Evolutionary conservation across 2,888 invertebrate species (phyloP), one percentile per base, ranked within the genome.

Genomic region (Mimachlamys varia): DNA sequence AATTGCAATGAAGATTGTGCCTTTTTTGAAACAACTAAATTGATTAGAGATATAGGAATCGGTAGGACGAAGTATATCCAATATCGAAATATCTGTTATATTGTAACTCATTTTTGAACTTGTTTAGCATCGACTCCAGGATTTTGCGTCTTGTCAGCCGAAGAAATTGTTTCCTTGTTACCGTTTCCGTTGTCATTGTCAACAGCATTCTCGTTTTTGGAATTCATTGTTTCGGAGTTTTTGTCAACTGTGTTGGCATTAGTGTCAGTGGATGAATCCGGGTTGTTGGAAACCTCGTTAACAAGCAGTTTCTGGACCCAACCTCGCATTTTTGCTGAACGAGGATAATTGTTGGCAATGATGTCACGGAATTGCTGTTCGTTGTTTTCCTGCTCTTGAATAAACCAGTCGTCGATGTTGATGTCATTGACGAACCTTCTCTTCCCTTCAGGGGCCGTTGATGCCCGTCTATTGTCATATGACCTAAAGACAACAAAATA

Each of bases 341-440:
- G 76, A 76, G 76, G 76, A 33, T 76, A 76, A 33, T 76, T 76
- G 27, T 33, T 33, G 33, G 22, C 27, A 76, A 76, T 22, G 5
- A 76, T 33, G 27, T 76, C 76, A 33, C 76, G 76, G 33, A 76
- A 76, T 76, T 76, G 13, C 33, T 33, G 27, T 33, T 76, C 33
- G 22, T 76, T 76, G 10, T 76, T 27, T 33, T 27, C 76, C 33
- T 76, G 76, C 27, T 76, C 76, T 15, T 76, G 27, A 0, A 76
- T 76, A 12, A 76, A 76, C 76, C 76, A 76, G 76, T 76, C 76
- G 76, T 76, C 76, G 76, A 76, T 76, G 15, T 76, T 76, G 76
- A 76, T 76, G 76, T 76, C 76, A 33, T 76, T 76, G 19, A 33
- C 76, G 33, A 76, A 76, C 76, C 76, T 76, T 12, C 76, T 27